These are phyloP conservation scores for Cotesia congregata DNA, from an alignment of 2,888 invertebrate species.

Conservation along the genomic window DNA sequence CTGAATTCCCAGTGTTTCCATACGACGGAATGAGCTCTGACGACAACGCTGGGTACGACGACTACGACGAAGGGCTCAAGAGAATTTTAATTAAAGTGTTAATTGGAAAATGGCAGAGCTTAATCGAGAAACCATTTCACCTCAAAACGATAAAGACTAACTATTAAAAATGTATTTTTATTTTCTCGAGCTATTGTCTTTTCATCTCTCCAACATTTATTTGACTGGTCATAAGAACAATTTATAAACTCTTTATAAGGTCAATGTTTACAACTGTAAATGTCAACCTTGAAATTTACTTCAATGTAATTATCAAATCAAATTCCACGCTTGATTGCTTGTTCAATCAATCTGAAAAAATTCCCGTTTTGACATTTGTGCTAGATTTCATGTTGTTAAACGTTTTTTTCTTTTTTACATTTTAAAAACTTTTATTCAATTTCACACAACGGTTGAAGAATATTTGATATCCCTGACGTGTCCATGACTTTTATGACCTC, in stretches of 20 bases:
- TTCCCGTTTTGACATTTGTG: not conserved
- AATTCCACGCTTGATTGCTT: not conserved
- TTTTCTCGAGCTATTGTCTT: conserved; percentile 2
- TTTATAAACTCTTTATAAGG: not conserved
- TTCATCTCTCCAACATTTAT: not conserved
- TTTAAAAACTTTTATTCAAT: conserved; percentile 5
- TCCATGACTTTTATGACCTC: conserved; percentile 19
- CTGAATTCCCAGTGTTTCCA: conserved; percentile 19
- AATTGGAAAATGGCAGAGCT: conserved; percentile 69
- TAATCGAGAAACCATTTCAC: conserved; percentile 63
- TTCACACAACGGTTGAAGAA: conserved; percentile 12
- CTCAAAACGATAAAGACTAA: conserved; percentile 64
- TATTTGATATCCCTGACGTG: conserved; percentile 12
- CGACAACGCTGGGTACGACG: conserved; percentile 21
- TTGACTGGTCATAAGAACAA: not conserved
- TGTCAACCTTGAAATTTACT: not conserved
- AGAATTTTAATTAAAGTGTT: conserved; percentile 69
- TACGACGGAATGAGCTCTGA: conserved; percentile 14
- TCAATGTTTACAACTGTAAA: not conserved
- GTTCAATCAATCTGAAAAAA: not conserved
- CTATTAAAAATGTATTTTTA: conserved; percentile 43
- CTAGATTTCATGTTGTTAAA: not conserved
- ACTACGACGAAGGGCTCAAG: conserved; percentile 45
- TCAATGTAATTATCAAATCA: not conserved
- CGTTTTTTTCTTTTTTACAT: not conserved